Evolutionary conservation across 2,797 vertebrate species (phyloP), one percentile per base, ranked within the genome.

Genomic region (Chanos chanos): DNA sequence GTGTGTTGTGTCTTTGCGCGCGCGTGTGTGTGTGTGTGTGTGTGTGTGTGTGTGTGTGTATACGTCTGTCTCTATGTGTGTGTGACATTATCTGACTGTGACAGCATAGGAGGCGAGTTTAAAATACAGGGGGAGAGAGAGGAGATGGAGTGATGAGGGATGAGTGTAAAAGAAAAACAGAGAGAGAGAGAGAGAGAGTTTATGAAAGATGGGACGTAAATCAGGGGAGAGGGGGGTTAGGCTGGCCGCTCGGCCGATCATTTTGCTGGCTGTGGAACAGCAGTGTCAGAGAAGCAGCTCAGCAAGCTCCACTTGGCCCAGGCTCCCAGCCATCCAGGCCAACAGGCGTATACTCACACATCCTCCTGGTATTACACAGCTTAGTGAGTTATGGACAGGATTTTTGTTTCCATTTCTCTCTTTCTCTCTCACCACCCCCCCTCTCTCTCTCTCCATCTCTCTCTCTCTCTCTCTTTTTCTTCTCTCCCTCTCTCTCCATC

Each of bases 211-310:
- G 44, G 45, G 60, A 10, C 30, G 45, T 58, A 7, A 55, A 71
- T 73, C 53, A 51, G 16, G 16, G 34, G 7, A n/a, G 27, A 70
- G 22, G 16, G 16, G 34, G 31, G 9, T 1, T 33, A 13, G 56
- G 9, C 10, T 43, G 58, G 51, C 70, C 54, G 73, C 51, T 28
- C 25, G 28, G 39, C 61, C 68, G 18, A 67, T 63, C 50, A 25
- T 64, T 45, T 41, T 41, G 34, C 43, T 69, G 57, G 52, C 61
- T 16, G 18, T 15, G 8, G 22, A 64, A 68, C 48, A 76, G 54
- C 52, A 19, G 18, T 27, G 34, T 3, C 15, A 10, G 45, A 62
- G 33, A 59, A 59, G 52, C 19, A 37, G 28, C 7, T 33, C 40
- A 69, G 41, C n/a, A 34, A n/a, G n/a, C 41, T 18, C 7, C 7